These are phyloP conservation scores for Zelleria hepariella DNA, from an alignment of 2,888 invertebrate genomes.

Conservation along the genomic window DNA sequence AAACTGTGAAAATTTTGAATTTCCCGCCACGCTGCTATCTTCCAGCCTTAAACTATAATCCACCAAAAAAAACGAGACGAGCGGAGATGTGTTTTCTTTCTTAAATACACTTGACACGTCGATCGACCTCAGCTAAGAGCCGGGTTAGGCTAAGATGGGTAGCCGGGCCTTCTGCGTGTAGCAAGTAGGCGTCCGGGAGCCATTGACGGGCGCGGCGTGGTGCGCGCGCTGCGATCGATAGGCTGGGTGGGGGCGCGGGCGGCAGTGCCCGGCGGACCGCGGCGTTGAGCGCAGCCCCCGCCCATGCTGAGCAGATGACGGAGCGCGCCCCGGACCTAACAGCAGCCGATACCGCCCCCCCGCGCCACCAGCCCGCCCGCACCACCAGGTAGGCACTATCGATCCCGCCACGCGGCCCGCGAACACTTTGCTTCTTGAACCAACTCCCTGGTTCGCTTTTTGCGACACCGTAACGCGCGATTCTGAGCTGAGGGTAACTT, in stretches of 20 bases:
- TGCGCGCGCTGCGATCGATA: conserved; percentile 62
- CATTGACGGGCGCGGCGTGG: conserved; percentile 41
- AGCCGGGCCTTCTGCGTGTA: conserved; percentile 8
- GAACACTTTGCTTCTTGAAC: background rate
- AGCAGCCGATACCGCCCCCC: conserved; percentile 43
- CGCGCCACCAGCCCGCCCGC: conserved; percentile 48
- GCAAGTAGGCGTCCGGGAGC: conserved; percentile 36
- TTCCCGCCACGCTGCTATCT: too few species aligned
- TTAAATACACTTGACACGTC: too few species aligned
- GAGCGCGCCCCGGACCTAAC: conserved; percentile 59
- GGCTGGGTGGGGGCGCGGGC: conserved; percentile 24
- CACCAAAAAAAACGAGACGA: too few species aligned
- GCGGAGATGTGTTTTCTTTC: background rate
- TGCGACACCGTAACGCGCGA: background rate
- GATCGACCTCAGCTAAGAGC: background rate
- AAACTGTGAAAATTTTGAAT: too few species aligned
- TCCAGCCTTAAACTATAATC: too few species aligned
- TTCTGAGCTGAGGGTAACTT: background rate
- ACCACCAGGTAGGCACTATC: conserved; percentile 17
- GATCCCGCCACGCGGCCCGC: conserved; percentile 24
- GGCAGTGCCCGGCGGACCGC: conserved; percentile 59
- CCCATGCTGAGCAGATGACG: conserved; percentile 70
- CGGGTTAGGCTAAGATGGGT: conserved; percentile 14
- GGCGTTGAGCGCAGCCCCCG: conserved; percentile 23
- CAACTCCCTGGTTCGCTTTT: background rate